Evolutionary conservation across 2,797 vertebrate genomes (phyloP).

Genomic region (Cossypha heuglini): DNA sequence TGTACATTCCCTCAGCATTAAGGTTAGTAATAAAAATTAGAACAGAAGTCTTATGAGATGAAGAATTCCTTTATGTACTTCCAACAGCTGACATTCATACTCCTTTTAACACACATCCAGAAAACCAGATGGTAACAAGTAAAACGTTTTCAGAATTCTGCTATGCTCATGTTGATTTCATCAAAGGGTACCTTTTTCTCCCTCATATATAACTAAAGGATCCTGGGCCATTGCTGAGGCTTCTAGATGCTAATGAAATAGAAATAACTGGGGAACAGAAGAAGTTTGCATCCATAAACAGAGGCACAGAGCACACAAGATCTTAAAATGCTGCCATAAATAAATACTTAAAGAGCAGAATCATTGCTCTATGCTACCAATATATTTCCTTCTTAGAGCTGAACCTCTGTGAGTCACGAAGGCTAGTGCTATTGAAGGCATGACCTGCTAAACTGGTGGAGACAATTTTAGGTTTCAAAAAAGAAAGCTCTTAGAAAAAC

Average conservation of each 20-base stretch:
- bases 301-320: background rate
- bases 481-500: background rate
- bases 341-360: background rate
- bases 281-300: background rate
- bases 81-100: background rate
- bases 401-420: background rate
- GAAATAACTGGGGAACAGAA: background rate
- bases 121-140: background rate
- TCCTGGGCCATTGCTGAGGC: background rate
- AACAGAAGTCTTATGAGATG: background rate
- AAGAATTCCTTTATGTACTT: fast-evolving
- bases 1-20: background rate
- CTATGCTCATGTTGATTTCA: background rate
- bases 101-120: background rate
- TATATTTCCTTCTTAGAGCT: background rate
- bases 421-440: background rate
- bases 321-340: background rate
- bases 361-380: background rate
- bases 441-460: background rate
- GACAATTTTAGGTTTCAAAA: background rate
- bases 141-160: background rate
- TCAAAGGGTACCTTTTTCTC: background rate
- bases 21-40: background rate
- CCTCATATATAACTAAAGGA: background rate
- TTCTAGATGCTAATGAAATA: background rate